Base-by-base conservation (phyloP, 2,888 invertebrate species). In the Aspidiotus rigidus region DNA sequence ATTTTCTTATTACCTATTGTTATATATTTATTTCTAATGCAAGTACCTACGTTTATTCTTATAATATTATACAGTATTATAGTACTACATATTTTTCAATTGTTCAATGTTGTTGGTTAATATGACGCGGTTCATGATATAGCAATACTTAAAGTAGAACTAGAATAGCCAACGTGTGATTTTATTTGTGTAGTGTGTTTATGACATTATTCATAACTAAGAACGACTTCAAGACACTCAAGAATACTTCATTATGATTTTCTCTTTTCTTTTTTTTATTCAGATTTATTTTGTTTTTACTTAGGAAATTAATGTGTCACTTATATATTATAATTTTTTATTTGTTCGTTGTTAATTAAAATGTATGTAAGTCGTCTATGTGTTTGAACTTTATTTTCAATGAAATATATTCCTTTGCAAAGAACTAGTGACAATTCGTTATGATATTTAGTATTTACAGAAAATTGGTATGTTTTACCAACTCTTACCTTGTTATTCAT, bases 281-380 rank as follows among this genome's bases (percentile, higher is more conserved):
- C 17, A 55, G 56, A 9, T 16, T 55, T 3, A 10, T 56, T 59
- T 59, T 28, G 59, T 59, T 59, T 59, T 59, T 59, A 59, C 39
- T 59, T 59, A 28, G 28, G 56, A 59, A 13, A 11, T 17, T 28
- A 16, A 28, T 28, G 28, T 59, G 28, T 59, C 59, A 59, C 59
- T 28, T 59, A 49, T 59, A 17, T 28, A 39, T 59, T 59, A 17
- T 28, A 59, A 39, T 59, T 59, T 59, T 59, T 59, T 59, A 28
- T 59, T 59, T 59, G 16, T 59, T 59, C 39, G 59, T 59, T 59
- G 59, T 59, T 59, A 28, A 59, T 59, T 59, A 16, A 55, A 59
- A 59, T 59, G 39, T 39, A 59, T 28, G 59, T 17, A 17, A 28
- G 8, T 59, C 39, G 39, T 59, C 28, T 28, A 28, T 3, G 49